Evolutionary conservation across 2,888 invertebrate genomes (phyloP), one percentile per base, ranked within the genome.

Genomic region (Polietes domitor): DNA sequence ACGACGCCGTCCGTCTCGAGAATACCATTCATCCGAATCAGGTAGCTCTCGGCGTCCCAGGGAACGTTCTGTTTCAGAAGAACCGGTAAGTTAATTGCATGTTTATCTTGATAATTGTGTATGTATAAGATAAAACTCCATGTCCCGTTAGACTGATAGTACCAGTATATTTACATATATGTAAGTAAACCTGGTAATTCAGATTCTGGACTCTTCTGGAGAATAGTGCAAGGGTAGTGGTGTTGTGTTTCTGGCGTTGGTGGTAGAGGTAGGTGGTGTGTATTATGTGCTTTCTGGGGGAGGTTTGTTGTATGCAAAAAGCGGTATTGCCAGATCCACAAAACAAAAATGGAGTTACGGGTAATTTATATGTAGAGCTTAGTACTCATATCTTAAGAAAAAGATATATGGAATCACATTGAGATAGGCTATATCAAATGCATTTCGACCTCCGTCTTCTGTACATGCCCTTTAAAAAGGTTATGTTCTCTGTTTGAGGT

Each of bases 1-100:
- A 24, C 87, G 86, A 4, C 85, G 88, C 0, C 87, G 87, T 78
- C 87, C 87, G 0, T 87, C 87, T 17, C 78, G 87, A 1, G 88
- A 87, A 65, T 85, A 86, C 26, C 85, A 81, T 28, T 83, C 85
- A n/a, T 65, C 85, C 0, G 81, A 81, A n/a, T 55, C 85, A 1
- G 70, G 82, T 19, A 24, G 79, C 12, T 77, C 82, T 6, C 65
- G 65, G 0, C 73, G 83, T 37, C 84, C 81, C 10, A 73, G 82
- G 1, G 85, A 84, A 5, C 81, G 73, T 15, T 86, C 86, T 21
- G 0, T n/a, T 63, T 10, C 19, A 6, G 87, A 87, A 21, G 88
- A 87, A 47, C 86, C 87, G 84, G 87, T 87, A 86, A 85, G 85
- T 26, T 28, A 24, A 61, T 32, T 71, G 37, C 12, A 43, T n/a